Conservation (phyloP, 2,888 invertebrate species). For the Rutpela maculata region DNA sequence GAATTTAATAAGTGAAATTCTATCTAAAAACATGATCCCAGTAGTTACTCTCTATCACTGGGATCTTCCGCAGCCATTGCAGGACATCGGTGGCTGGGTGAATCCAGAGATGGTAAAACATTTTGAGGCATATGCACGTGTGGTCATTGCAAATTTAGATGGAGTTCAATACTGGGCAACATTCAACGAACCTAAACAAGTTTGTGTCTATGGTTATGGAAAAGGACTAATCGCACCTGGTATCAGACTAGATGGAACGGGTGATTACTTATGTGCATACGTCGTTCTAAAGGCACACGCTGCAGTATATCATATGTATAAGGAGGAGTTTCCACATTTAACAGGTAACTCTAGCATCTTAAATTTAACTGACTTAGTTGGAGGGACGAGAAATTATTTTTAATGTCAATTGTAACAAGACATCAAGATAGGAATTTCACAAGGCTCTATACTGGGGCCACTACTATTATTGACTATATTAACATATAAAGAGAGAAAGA, state of each 20-base stretch:
- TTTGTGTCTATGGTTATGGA: constrained; percentile 62
- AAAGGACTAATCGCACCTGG: constrained; percentile 64
- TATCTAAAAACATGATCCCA: constrained; percentile 75
- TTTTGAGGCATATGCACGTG: constrained; percentile 77
- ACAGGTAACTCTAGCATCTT: constrained; percentile 7
- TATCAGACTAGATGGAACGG: constrained; percentile 72
- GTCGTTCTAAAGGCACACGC: constrained; percentile 81
- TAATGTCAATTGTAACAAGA: too few species aligned
- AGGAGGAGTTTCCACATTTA: constrained; percentile 74
- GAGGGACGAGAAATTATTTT: too few species aligned
- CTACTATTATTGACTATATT: too few species aligned
- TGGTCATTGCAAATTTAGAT: constrained; percentile 77
- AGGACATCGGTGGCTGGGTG: constrained; percentile 79
- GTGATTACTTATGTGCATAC: constrained; percentile 80
- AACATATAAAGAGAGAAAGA: too few species aligned
- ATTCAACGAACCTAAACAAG: constrained; percentile 40
- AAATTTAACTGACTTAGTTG: too few species aligned
- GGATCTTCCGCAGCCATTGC: constrained; percentile 76
- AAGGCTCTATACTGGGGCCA: too few species aligned
- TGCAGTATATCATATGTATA: constrained; percentile 79
- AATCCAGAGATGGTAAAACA: constrained; percentile 78
- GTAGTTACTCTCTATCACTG: constrained; percentile 75
- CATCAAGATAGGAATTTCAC: too few species aligned
- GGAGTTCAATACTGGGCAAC: constrained; percentile 79
- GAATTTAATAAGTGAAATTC: constrained; percentile 80